A percentile compares a stretch with the other conserved stretches of the same genome.
phyloP scores from a whole-genome alignment of 2,113 vertebrate species.

The Gorsachius goisagi region DNA sequence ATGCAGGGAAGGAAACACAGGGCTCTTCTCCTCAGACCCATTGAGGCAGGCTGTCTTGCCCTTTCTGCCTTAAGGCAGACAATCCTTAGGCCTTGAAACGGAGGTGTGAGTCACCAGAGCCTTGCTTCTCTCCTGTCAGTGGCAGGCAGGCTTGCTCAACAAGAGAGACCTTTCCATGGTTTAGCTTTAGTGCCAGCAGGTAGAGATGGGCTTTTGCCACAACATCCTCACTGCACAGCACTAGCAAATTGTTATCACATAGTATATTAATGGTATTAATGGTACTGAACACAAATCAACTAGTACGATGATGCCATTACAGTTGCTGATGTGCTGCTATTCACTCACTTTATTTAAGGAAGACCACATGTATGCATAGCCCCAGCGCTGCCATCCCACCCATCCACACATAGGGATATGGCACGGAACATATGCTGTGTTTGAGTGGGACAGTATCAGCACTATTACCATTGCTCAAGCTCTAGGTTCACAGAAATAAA shows the following conservation, averaged over 20 bases:
- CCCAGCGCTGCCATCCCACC: not conserved
- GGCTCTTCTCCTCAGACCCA: not conserved
- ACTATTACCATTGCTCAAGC: not conserved
- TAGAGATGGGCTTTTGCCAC: not conserved
- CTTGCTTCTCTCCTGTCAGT: not conserved
- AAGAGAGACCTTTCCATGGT: not conserved
- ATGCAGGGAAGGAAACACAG: not conserved
- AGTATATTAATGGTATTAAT: not conserved
- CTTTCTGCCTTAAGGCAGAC: not conserved
- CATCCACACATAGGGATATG: rapidly evolving
- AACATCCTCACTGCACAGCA: not conserved
- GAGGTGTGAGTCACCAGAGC: not conserved
- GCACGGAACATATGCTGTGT: not conserved
- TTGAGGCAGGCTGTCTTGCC: not conserved
- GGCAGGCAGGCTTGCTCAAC: not conserved
- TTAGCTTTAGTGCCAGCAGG: not conserved
- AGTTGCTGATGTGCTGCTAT: not conserved
- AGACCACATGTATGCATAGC: not conserved
- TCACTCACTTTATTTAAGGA: not conserved
- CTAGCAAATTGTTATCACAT: not conserved
- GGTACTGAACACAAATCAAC: not conserved
- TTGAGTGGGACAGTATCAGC: not conserved
- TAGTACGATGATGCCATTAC: not conserved
- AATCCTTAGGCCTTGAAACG: not conserved
- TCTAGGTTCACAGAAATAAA: not conserved